Percentiles rank a stretch among this genome's conserved stretches.
phyloP scores from a whole-genome alignment of 2,113 vertebrate genomes.

The Myodes glareolus region DNA sequence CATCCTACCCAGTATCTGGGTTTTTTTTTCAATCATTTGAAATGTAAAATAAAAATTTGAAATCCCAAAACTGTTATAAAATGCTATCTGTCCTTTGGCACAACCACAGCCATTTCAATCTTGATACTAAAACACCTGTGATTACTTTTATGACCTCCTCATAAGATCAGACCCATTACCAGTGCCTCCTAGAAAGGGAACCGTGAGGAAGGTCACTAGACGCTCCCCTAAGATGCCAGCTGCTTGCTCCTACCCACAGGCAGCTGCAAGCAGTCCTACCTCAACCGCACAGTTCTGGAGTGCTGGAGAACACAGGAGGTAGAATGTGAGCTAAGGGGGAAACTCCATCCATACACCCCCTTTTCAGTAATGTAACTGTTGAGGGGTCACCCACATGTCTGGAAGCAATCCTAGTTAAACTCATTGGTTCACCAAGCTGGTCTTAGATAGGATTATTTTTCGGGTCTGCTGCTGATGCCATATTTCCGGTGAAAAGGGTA shows the following conservation, averaged over 20 bases:
- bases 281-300: neutral
- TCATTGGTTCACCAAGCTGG: neutral
- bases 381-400: neutral
- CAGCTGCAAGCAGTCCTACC: neutral
- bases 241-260: neutral
- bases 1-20: neutral
- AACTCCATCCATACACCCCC: neutral
- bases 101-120: neutral
- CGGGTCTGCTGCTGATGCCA: no score
- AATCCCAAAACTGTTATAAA: neutral
- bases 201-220: no score
- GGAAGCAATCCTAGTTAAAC: neutral
- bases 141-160: neutral
- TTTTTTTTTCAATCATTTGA: neutral
- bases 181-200: neutral
- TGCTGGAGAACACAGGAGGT: neutral
- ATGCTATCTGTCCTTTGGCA: neutral
- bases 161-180: no score
- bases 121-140: neutral
- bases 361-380: neutral
- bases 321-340: neutral
- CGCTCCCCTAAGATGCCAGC: no score
- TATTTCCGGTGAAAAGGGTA: neutral
- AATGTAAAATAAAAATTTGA: neutral
- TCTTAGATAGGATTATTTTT: neutral